phyloP scores from a whole-genome alignment of 1,140 invertebrate genomes.

The Trigoniulus corallinus region DNA sequence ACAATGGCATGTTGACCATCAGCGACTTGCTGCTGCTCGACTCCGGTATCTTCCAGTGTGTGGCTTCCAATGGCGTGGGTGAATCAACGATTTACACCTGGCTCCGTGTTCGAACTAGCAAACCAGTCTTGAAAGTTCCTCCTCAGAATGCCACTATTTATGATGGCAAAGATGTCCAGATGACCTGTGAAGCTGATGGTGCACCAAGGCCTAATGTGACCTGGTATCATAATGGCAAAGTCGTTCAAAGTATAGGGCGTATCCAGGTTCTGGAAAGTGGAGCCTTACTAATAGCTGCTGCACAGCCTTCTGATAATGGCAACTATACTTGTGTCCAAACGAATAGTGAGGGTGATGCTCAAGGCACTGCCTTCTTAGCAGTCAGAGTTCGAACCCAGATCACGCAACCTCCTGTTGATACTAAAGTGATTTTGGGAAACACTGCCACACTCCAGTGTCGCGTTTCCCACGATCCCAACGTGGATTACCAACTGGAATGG shows the following conservation, averaged over 20 bases:
- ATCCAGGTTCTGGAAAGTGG: constrained; percentile 63
- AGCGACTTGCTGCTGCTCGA: constrained; percentile 65
- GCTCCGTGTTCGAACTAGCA: constrained; percentile 70
- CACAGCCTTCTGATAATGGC: constrained; percentile 60
- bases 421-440: constrained; percentile 68
- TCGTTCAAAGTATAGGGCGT: constrained; percentile 37
- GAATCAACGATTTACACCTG: constrained; percentile 75
- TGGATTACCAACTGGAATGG: constrained; percentile 83
- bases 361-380: constrained; percentile 58
- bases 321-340: constrained; percentile 72
- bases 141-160: constrained; percentile 75
- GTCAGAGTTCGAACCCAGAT: constrained; percentile 83
- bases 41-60: constrained; percentile 89
- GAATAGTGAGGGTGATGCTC: constrained; percentile 72
- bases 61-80: constrained; percentile 73
- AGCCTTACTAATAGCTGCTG: constrained; percentile 69
- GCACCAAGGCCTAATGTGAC: constrained; percentile 78
- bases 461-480: constrained; percentile 75
- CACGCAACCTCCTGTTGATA: constrained; percentile 74
- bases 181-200: constrained; percentile 68
- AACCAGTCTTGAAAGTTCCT: constrained; percentile 58
- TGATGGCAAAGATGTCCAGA: constrained; percentile 76
- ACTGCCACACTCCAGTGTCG: constrained; percentile 82
- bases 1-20: constrained; percentile 66
- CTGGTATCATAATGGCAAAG: constrained; percentile 74